Percentiles rank a stretch among this genome's conserved stretches.
phyloP scores from a whole-genome alignment of 2,113 vertebrate species.

The Suncus etruscus region DNA sequence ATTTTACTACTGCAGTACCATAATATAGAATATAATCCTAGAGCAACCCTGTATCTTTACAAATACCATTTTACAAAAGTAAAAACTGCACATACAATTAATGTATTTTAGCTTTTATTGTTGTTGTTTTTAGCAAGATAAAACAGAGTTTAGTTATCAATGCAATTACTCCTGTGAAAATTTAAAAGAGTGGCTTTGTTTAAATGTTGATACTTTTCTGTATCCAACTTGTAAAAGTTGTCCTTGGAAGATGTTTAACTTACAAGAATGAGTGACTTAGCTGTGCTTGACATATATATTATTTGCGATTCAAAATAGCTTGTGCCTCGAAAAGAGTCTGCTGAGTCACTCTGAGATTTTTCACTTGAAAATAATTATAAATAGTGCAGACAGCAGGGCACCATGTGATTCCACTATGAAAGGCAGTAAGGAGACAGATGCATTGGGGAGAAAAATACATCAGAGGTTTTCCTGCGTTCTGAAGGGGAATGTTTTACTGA shows the following conservation, averaged over 20 bases:
- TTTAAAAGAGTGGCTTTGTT: constrained; percentile 18
- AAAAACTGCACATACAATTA: not conserved
- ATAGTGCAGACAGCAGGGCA: constrained; percentile 61
- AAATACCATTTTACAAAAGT: not conserved
- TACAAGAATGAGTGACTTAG: constrained; percentile 28
- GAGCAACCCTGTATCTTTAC: not conserved
- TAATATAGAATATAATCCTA: not conserved
- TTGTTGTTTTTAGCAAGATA: not conserved
- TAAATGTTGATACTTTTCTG: not conserved
- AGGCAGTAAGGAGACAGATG: constrained; percentile 12
- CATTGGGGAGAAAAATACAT: not conserved
- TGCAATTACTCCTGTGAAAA: constrained; percentile 1
- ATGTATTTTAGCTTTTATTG: not conserved
- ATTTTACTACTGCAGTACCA: not conserved
- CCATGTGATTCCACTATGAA: constrained; percentile 57
- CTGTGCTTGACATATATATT: constrained; percentile 19
- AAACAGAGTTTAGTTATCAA: constrained; percentile 24
- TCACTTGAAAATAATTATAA: constrained; percentile 76
- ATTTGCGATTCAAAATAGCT: constrained; percentile 57
- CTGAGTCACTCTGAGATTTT: constrained; percentile 71
- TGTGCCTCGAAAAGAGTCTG: constrained; percentile 47
- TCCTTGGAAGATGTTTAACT: constrained; percentile 44
- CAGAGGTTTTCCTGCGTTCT: not conserved
- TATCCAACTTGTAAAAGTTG: constrained; percentile 27
- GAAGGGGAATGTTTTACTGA: not conserved